A percentile compares a stretch with the other conserved stretches of the same genome.
These are phyloP conservation scores for Hemicordylus capensis DNA, from an alignment of 2,113 vertebrate genomes.

Conservation along the genomic window DNA sequence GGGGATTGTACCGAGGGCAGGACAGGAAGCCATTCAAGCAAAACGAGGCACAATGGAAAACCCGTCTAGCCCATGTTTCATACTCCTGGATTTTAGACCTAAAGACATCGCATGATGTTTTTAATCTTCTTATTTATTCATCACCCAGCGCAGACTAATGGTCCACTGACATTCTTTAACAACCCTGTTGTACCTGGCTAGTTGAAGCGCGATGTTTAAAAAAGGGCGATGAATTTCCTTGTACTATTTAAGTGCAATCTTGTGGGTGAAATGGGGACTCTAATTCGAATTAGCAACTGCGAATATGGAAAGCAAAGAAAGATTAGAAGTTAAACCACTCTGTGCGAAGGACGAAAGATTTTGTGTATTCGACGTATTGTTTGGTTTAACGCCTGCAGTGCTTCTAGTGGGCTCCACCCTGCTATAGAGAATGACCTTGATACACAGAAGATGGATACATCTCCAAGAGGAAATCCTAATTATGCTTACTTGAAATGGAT, in stretches of 20 bases:
- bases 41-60: not conserved
- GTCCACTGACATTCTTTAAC: not conserved
- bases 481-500: not conserved
- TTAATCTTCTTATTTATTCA: not conserved
- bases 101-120: not conserved
- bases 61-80: no score
- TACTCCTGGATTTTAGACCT: not conserved
- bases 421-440: not conserved
- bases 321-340: not conserved
- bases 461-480: not conserved
- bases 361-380: no score
- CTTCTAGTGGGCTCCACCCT: not conserved
- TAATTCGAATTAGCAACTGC: not conserved
- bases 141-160: no score
- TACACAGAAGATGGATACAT: not conserved
- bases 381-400: not conserved
- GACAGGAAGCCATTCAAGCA: not conserved
- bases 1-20: not conserved
- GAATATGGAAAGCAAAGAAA: no score
- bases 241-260: not conserved
- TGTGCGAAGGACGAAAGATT: no score
- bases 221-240: not conserved
- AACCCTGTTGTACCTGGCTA: not conserved
- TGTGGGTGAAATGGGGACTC: not conserved
- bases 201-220: not conserved